A percentile compares a stretch with the other conserved stretches of the same genome.
phyloP scores from a whole-genome alignment of 2,888 invertebrate genomes.

The Ochropacha duplaris region DNA sequence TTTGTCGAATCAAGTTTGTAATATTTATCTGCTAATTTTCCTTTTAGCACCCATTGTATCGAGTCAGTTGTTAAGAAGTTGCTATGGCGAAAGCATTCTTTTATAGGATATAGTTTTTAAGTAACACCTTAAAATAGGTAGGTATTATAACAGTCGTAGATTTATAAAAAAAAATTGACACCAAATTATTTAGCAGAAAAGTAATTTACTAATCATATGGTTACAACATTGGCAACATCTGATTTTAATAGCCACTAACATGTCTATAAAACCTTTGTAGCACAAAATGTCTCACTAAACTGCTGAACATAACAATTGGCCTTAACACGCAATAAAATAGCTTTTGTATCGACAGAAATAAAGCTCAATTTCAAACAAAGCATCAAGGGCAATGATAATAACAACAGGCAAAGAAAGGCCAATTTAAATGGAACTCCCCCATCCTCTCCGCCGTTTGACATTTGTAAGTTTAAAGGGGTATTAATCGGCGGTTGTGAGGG shows the following conservation, averaged over 20 bases:
- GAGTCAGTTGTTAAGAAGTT: no score
- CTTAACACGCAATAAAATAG: conserved; percentile 37
- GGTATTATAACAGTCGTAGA: no score
- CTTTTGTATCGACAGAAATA: conserved; percentile 34
- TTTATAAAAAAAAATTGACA: no score
- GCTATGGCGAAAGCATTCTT: no score
- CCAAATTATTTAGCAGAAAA: not conserved
- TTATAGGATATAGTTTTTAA: no score
- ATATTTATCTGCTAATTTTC: no score
- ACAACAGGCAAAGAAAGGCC: conserved; percentile 71
- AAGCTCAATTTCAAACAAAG: conserved; percentile 60
- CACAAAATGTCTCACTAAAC: conserved; percentile 67
- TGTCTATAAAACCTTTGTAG: conserved; percentile 65
- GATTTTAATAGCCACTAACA: conserved; percentile 60
- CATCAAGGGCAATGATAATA: conserved; percentile 66
- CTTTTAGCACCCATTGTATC: no score
- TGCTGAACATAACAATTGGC: conserved; percentile 49
- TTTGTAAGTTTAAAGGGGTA: conserved; percentile 26
- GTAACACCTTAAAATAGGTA: no score
- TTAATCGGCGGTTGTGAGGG: conserved; percentile 25
- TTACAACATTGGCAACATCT: conserved; percentile 37
- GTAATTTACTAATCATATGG: not conserved
- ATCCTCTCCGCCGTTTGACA: conserved; percentile 23
- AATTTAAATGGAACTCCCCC: conserved; percentile 47
- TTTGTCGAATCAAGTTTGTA: no score